Evolutionary conservation across 2,888 invertebrate genomes (phyloP).

Genomic region (Conus canariensis): DNA sequence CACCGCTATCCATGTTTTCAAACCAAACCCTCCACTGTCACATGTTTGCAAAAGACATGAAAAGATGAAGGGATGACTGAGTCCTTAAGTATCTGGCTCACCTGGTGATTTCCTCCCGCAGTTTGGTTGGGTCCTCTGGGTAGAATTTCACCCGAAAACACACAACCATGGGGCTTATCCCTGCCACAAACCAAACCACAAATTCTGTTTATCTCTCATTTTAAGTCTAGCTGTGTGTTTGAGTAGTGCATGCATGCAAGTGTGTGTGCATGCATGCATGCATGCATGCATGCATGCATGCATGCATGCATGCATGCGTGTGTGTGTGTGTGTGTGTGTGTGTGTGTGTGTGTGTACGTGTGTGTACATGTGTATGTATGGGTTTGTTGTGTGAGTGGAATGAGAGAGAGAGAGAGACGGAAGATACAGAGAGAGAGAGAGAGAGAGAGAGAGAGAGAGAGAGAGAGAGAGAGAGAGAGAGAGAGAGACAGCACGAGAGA

Average conservation of each 20-base stretch:
- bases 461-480: conserved; percentile 10
- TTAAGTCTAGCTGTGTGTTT: not conserved
- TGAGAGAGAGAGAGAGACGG: conserved; percentile 5
- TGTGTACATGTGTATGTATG: no score
- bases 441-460: conserved; percentile 5
- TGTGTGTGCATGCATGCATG: not conserved
- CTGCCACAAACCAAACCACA: conserved; percentile 81
- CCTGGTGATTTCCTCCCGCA: conserved; percentile 96
- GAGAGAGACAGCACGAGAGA: not conserved
- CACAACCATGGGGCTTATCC: conserved; percentile 93
- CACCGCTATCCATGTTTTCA: no score
- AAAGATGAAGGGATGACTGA: not conserved
- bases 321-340: no score
- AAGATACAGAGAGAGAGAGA: not conserved
- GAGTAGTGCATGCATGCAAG: not conserved
- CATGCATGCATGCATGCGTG: not conserved
- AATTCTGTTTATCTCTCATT: no score
- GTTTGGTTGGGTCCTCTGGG: conserved; percentile 95
- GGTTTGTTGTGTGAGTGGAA: not conserved
- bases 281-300: no score
- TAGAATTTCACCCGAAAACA: conserved; percentile 99
- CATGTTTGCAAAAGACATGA: not conserved
- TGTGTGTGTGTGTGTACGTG: no score
- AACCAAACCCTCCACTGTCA: no score
- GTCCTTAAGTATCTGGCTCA: conserved; percentile 50